Evolutionary conservation across 2,888 invertebrate species (phyloP), one percentile per base, ranked within the genome.

Genomic region (Terebella lapidaria): DNA sequence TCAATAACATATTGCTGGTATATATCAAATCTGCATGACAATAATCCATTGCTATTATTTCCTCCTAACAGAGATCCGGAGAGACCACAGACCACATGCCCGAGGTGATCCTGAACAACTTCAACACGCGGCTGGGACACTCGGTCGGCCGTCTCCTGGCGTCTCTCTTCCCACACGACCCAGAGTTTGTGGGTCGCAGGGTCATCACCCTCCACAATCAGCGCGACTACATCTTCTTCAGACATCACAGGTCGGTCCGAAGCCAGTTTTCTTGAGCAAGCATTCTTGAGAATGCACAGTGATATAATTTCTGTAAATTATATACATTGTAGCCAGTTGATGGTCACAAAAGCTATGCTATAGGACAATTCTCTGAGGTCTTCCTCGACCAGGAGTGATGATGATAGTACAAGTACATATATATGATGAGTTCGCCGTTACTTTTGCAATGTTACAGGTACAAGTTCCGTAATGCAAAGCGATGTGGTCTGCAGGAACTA

Each of bases 141-240:
- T 88, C 90, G 0, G 86, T 97, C 52, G 92, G 92, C 0, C 86
- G 97, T 69, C 92, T 96, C 92, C 83, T 97, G 64, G 80, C 93
- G 15, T 89, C 94, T 0, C 80, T 99, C 46, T 97, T 97, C 79
- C 95, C 96, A 80, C 92, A 93, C 80, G 89, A 92, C 80, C 97
- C 99, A 0, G 89, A 99, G 81, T 99, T 95, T 82, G 87, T 87
- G 67, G 97, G 97, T 0, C 85, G 94, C 2, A 85, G 96, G 64
- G 93, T 89, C 0, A 93, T 94, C 64, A 96, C 97, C 29, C 96
- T 99, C 80, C 99, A 99, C 82, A 99, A 99, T 83, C 99, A 99
- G 81, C 85, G 99, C 62, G 99, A 99, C 83, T 99, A 91, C 78
- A 92, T 99, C 71, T 99, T 99, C 83, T 96, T 99, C 79, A 87